These are phyloP conservation scores for Brachionus calyciflorus DNA, from an alignment of 1,140 invertebrate genomes.

Conservation along the genomic window DNA sequence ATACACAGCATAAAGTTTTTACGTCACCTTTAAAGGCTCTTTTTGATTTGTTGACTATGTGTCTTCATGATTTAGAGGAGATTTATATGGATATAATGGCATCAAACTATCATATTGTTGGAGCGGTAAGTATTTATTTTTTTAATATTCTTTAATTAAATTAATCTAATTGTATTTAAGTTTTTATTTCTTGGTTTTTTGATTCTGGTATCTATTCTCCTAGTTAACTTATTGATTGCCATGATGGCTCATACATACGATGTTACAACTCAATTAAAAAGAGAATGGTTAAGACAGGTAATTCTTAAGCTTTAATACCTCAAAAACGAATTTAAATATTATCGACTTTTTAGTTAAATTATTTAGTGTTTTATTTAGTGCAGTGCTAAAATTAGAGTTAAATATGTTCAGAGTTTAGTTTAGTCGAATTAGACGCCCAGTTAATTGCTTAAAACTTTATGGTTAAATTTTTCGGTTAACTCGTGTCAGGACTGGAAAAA, in stretches of 20 bases:
- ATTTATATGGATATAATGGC: not conserved
- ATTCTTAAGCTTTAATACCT: no score
- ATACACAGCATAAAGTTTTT: not conserved
- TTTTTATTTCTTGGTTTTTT: slow-evolving; percentile 91
- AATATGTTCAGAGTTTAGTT: no score
- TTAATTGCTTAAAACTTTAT: no score
- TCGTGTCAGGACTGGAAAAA: no score
- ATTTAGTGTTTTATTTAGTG: no score
- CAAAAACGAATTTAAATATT: no score
- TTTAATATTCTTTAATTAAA: not conserved
- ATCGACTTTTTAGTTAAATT: no score
- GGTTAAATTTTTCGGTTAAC: no score
- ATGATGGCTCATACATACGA: slow-evolving; percentile 99
- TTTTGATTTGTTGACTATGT: slow-evolving; percentile 27
- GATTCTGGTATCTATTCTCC: slow-evolving; percentile 86
- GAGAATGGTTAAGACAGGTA: slow-evolving; percentile 90
- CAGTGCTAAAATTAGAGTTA: no score
- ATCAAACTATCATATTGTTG: not conserved
- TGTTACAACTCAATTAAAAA: slow-evolving; percentile 85
- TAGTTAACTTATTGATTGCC: slow-evolving; percentile 97
- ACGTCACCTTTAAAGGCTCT: slow-evolving; percentile 10
- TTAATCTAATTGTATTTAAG: slow-evolving; percentile 63
- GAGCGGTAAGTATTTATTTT: not conserved
- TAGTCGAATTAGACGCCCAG: no score
- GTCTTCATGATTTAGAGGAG: not conserved